Evolutionary conservation across 2,113 vertebrate species (phyloP), one percentile per base, ranked within the genome.

Genomic region (Apodemus speciosus): DNA sequence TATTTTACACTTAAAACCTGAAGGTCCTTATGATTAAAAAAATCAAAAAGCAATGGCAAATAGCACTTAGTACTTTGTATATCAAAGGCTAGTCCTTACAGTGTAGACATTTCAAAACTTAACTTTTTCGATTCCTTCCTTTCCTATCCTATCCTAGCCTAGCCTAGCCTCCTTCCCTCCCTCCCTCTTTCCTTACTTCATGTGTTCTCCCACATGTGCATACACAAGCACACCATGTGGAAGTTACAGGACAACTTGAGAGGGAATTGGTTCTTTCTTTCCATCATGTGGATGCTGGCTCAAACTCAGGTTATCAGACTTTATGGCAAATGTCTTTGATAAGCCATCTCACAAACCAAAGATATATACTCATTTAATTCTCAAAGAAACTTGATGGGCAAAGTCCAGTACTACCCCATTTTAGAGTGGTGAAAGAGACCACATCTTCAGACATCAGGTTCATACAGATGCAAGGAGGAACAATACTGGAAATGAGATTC

Each of bases 1-100:
- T 53, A 93, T 88, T 32, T 93, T 81, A 66, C 14, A 76, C 49
- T 92, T 87, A 83, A 94, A 94, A 93, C 40, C n/a, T 91, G 9
- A 69, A 92, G 72, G 53, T 90, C 38, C 30, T 76, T 89, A 58
- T 88, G 38, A 81, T 79, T 73, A 68, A 58, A 89, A 58, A 89
- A 86, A 66, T 46, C 6, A 91, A 72, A 91, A 94, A 35, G 73
- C 30, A 66, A 38, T 69, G 92, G 32, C 11, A 94, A 60, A 20
- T 43, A 85, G 32, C 53, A 71, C 0, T 84, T 9, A 93, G 8
- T 9, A 92, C 38, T 35, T 60, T 90, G n/a, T 30, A 38, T 14
- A 66, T 66, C 83, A 4, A 92, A 7, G 9, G 92, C 32, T 46
- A 68, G 16, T 84, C 30, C 93, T 94, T 77, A 72, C 6, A 88